Conservation (phyloP, 2,113 vertebrate genomes). For the Engystomops pustulosus region DNA sequence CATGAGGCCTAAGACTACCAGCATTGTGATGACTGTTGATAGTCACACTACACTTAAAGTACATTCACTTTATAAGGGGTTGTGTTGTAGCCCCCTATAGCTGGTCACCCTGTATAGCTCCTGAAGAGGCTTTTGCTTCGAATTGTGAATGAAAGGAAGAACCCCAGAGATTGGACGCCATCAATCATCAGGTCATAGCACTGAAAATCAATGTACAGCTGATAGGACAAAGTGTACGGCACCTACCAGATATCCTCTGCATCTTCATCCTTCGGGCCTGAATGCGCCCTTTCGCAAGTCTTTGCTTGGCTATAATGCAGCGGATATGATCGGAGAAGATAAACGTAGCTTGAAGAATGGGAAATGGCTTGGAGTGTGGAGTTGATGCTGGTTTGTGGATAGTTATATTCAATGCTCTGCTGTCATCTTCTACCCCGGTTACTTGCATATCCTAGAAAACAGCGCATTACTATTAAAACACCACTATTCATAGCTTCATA, state of each 20-base stretch:
- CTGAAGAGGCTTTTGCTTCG: too few relatives aligned
- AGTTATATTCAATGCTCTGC: slow-evolving; percentile 90
- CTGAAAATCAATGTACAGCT: too few relatives aligned
- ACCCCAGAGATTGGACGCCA: too few relatives aligned
- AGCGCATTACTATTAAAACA: background rate
- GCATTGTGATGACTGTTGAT: too few relatives aligned
- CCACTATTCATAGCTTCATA: too few relatives aligned
- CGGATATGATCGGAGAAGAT: slow-evolving; percentile 97
- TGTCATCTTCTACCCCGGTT: slow-evolving; percentile 95
- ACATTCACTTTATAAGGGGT: too few relatives aligned
- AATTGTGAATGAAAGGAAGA: too few relatives aligned
- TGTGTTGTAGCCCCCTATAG: too few relatives aligned
- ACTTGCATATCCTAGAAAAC: slow-evolving; percentile 94
- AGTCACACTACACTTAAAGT: too few relatives aligned
- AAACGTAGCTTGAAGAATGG: slow-evolving; percentile 97
- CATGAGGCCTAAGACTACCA: too few relatives aligned
- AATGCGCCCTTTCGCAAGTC: slow-evolving; percentile 95
- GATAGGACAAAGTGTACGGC: background rate
- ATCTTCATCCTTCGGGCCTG: slow-evolving; percentile 96
- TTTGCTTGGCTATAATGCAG: slow-evolving; percentile 97
- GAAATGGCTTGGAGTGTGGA: slow-evolving; percentile 94
- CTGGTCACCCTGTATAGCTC: too few relatives aligned
- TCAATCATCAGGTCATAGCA: too few relatives aligned
- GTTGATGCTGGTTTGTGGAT: slow-evolving; percentile 96
- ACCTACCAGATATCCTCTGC: slow-evolving; percentile 93